Percentiles rank a stretch among this genome's conserved stretches.
Evolutionary conservation across 2,888 invertebrate genomes (phyloP).

Genomic region (Priocnemis perturbator): DNA sequence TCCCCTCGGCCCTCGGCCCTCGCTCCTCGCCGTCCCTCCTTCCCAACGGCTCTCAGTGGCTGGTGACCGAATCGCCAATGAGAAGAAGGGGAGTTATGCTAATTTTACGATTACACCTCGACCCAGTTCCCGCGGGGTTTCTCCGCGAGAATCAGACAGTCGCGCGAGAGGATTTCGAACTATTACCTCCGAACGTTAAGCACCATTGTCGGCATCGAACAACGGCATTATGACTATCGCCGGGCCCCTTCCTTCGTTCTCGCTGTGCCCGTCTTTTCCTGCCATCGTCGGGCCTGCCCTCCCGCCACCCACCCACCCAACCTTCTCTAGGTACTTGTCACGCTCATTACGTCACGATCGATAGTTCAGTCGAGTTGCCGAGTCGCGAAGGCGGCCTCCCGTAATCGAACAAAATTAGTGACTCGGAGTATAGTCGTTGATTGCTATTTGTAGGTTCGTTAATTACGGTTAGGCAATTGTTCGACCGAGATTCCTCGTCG

Average conservation of each 20-base stretch:
- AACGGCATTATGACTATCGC: conserved; percentile 46
- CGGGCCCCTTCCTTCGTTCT: background rate
- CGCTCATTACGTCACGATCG: conserved; percentile 56
- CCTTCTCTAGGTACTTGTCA: conserved; percentile 37
- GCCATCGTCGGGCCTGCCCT: too few species aligned
- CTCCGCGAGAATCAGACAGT: conserved; percentile 39
- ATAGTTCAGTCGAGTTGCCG: conserved; percentile 28
- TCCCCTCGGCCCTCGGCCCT: background rate
- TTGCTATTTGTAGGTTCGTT: conserved; percentile 1
- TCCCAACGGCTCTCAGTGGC: conserved; percentile 18
- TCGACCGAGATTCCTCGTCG: background rate
- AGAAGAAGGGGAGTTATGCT: conserved; percentile 59
- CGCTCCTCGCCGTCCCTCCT: background rate
- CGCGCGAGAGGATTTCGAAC: conserved; percentile 47
- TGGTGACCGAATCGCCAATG: conserved; percentile 40
- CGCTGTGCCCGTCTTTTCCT: background rate
- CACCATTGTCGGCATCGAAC: conserved; percentile 42
- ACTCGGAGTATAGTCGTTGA: conserved; percentile 11
- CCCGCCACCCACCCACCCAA: conserved; percentile 19
- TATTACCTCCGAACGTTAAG: conserved; percentile 43
- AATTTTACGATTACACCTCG: conserved; percentile 63
- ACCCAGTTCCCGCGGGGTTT: conserved; percentile 58
- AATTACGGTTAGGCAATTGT: conserved; percentile 3
- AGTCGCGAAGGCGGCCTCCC: background rate
- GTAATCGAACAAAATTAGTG: conserved; percentile 16